Percentiles rank a stretch among this genome's conserved stretches.
Evolutionary conservation across 2,113 vertebrate genomes (phyloP).

Genomic region (Passer domesticus): DNA sequence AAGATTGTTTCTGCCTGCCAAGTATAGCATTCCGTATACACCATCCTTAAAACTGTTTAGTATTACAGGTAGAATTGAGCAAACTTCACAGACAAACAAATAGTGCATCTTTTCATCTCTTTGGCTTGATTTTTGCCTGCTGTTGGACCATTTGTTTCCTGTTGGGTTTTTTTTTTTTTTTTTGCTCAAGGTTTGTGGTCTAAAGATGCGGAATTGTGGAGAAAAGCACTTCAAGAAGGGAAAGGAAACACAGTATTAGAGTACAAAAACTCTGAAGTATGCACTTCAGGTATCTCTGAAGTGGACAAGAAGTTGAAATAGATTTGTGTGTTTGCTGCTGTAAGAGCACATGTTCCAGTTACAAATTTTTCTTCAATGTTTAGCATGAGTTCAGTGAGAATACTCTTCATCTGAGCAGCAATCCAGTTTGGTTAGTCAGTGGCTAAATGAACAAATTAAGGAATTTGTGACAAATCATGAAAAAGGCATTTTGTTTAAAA

Average conservation of each 20-base stretch:
- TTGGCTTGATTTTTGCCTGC: neutral
- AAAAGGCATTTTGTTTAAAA: neutral
- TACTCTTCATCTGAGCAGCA: neutral
- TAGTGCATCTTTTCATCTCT: neutral
- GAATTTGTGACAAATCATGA: neutral
- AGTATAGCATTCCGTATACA: neutral
- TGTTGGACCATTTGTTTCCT: neutral
- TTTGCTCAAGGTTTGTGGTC: neutral
- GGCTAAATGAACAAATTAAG: neutral
- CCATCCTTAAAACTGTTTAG: neutral
- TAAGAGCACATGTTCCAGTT: neutral
- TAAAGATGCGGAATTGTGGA: neutral
- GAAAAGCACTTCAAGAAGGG: neutral
- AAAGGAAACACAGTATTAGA: neutral
- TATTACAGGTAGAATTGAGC: neutral
- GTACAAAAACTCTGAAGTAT: neutral
- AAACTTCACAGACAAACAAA: neutral
- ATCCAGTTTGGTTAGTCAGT: fast-evolving
- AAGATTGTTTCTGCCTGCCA: neutral
- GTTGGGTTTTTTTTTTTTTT: neutral
- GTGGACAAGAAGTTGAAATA: neutral
- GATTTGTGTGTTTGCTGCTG: neutral
- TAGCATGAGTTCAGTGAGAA: neutral
- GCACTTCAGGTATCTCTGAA: neutral
- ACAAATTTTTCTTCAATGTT: neutral